Percentiles rank a stretch among this genome's conserved stretches.
phyloP scores from a whole-genome alignment of 2,113 vertebrate species.

The Notechis scutatus region DNA sequence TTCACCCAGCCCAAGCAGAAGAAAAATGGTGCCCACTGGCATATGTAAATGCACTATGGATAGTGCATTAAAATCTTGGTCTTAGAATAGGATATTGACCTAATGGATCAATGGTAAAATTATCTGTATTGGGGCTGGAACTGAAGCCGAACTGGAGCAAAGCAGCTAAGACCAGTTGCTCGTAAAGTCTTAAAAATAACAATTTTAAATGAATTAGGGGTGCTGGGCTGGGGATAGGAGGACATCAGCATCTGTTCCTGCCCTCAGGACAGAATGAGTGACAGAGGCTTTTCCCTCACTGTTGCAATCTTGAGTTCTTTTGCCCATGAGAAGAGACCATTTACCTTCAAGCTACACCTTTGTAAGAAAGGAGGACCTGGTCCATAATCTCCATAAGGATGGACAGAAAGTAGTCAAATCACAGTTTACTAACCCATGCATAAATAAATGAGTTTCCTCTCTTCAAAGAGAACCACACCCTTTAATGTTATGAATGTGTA shows the following conservation, averaged over 20 bases:
- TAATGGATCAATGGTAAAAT: neutral
- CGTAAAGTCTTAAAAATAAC: neutral
- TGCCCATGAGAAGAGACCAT: neutral
- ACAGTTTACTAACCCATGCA: neutral
- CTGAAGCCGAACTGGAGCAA: neutral
- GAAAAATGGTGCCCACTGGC: neutral
- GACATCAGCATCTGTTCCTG: neutral
- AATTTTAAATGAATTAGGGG: neutral
- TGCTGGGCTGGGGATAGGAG: neutral
- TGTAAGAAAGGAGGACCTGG: neutral
- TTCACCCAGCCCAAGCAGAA: neutral
- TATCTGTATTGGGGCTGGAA: neutral
- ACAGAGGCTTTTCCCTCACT: neutral
- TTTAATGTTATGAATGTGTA: neutral
- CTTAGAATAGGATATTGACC: neutral
- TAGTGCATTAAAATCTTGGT: neutral
- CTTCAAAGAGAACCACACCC: conserved; percentile 18
- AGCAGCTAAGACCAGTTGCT: neutral
- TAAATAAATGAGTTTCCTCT: conserved; percentile 4
- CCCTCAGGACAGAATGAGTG: neutral
- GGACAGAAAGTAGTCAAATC: conserved; percentile 1
- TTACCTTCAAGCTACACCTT: neutral
- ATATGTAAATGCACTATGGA: neutral
- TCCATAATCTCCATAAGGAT: neutral
- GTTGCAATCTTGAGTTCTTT: neutral